Evolutionary conservation across 2,113 vertebrate species (phyloP).

Genomic region (Candoia aspera): DNA sequence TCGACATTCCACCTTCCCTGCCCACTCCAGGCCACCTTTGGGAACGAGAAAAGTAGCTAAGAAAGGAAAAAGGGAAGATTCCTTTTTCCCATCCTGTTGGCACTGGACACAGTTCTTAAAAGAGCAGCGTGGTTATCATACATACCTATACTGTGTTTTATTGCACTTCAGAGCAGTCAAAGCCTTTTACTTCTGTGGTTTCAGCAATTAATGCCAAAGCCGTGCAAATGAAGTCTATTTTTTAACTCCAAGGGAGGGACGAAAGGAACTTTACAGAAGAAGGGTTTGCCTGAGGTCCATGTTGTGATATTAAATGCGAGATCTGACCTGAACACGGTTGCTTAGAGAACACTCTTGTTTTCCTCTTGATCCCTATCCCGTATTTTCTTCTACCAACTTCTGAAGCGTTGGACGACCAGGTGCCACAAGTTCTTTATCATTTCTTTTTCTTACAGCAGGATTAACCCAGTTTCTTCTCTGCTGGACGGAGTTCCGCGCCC

Average conservation of each 20-base stretch:
- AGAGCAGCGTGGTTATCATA: neutral
- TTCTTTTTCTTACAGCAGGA: neutral
- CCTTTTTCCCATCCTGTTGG: neutral
- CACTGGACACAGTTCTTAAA: neutral
- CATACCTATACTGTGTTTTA: neutral
- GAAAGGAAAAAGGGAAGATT: neutral
- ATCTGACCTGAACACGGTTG: neutral
- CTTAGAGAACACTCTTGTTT: neutral
- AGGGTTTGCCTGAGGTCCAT: neutral
- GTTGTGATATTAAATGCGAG: neutral
- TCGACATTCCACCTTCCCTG: neutral
- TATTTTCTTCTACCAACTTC: neutral
- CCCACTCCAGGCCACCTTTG: neutral
- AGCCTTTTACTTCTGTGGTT: neutral
- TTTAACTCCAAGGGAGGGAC: neutral
- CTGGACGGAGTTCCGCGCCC: neutral
- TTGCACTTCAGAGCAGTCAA: neutral
- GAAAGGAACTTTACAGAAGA: too few relatives aligned
- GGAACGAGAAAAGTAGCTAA: neutral
- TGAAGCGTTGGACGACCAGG: neutral
- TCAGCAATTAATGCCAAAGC: neutral
- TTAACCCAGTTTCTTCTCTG: neutral
- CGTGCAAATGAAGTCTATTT: neutral
- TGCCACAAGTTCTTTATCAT: neutral
- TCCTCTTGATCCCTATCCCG: neutral